Conservation (phyloP, 2,113 vertebrate species). For the Corythornis cristatus region DNA sequence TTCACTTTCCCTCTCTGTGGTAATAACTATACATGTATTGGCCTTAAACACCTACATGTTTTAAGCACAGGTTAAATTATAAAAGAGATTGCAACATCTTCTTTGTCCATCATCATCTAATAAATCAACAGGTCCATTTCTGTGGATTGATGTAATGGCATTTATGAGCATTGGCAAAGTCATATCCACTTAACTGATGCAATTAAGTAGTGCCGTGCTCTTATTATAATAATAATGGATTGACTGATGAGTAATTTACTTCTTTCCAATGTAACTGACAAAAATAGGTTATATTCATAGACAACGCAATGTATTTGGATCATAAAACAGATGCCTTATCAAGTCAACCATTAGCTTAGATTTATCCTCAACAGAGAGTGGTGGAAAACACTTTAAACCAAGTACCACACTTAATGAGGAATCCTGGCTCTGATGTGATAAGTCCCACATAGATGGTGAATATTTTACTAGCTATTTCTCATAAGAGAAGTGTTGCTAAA, state of each 20-base stretch:
- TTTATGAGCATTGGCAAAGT: conserved; percentile 73
- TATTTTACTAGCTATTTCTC: conserved; percentile 45
- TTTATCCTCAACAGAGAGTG: conserved; percentile 23
- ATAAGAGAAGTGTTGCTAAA: background rate
- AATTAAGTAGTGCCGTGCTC: conserved; percentile 72
- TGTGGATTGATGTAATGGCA: conserved; percentile 63
- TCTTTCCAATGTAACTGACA: conserved; percentile 71
- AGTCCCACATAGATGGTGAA: background rate
- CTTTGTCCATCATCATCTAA: conserved; percentile 65
- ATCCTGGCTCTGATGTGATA: background rate
- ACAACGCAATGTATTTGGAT: conserved; percentile 49
- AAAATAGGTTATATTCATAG: conserved; percentile 63
- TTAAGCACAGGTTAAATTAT: conserved; percentile 58
- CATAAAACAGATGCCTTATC: conserved; percentile 53
- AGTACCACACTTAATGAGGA: background rate
- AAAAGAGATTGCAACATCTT: conserved; percentile 57
- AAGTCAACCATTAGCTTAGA: conserved; percentile 1
- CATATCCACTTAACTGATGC: conserved; percentile 77
- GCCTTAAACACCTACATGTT: conserved; percentile 37
- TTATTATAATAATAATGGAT: conserved; percentile 72
- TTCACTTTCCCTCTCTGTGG: conserved; percentile 34
- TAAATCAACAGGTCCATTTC: conserved; percentile 70
- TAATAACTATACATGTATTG: background rate
- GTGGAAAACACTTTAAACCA: background rate
- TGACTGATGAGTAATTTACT: conserved; percentile 73